These are phyloP conservation scores for Larimichthys polyactis DNA, from an alignment of 2,113 vertebrate species.

Conservation along the genomic window DNA sequence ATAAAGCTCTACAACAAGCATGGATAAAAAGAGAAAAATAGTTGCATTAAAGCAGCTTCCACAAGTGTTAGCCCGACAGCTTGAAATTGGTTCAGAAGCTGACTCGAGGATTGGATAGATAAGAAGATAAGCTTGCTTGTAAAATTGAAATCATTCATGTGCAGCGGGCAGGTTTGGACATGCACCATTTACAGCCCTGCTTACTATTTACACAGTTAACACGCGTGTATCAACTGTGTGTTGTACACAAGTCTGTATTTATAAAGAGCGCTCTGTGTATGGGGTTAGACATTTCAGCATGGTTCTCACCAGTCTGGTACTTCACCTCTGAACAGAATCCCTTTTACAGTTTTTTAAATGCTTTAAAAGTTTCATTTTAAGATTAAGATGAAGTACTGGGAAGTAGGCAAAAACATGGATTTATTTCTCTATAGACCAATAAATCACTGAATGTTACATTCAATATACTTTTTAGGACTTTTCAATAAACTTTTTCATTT, in stretches of 20 bases:
- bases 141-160: conserved; percentile 54
- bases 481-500: no score
- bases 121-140: conserved; percentile 35
- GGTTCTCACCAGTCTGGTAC: conserved; percentile 14
- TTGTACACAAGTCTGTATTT: conserved; percentile 36
- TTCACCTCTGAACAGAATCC: conserved; percentile 4
- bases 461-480: not conserved
- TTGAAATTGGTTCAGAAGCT: not conserved
- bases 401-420: not conserved
- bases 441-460: not conserved
- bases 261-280: conserved; percentile 35
- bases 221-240: conserved; percentile 48
- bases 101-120: conserved; percentile 9
- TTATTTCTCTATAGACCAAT: not conserved
- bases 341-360: not conserved
- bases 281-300: not conserved
- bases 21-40: no score
- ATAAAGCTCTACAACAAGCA: no score
- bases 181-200: conserved; percentile 49
- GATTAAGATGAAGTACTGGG: not conserved
- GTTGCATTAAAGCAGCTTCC: not conserved
- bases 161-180: conserved; percentile 59
- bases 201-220: conserved; percentile 70
- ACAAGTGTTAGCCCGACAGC: not conserved
- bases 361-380: not conserved